Evolutionary conservation across 2,888 invertebrate genomes (phyloP).

Genomic region (Ganaspis brasiliensis): DNA sequence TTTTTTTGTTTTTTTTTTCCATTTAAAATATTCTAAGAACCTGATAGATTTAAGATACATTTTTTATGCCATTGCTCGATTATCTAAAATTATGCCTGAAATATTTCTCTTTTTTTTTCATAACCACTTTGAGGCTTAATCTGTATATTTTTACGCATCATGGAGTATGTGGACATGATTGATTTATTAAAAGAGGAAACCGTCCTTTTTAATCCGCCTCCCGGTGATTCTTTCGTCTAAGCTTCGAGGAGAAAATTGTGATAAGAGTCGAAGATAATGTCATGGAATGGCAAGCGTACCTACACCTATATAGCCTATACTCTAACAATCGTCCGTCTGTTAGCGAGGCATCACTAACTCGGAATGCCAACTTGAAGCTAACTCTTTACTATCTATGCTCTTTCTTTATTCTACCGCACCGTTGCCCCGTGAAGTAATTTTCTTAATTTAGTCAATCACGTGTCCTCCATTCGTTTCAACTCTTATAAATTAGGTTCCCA

Average conservation of each 20-base stretch:
- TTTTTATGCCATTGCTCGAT: too few relatives aligned
- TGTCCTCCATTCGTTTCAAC: neutral
- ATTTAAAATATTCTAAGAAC: too few relatives aligned
- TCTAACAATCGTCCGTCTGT: constrained; percentile 51
- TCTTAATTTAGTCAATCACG: constrained; percentile 32
- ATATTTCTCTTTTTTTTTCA: too few relatives aligned
- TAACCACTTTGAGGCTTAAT: too few relatives aligned
- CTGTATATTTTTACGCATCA: too few relatives aligned
- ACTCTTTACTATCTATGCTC: constrained; percentile 9
- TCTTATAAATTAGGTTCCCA: too few relatives aligned
- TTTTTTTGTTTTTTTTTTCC: too few relatives aligned
- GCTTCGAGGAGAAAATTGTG: constrained; percentile 29
- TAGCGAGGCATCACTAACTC: constrained; percentile 48
- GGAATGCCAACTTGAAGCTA: constrained; percentile 21
- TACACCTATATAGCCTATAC: constrained; percentile 19
- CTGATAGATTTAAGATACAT: too few relatives aligned
- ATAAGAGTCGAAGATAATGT: constrained; percentile 54
- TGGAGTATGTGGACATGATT: neutral
- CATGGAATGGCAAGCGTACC: constrained; percentile 49
- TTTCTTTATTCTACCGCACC: constrained; percentile 8
- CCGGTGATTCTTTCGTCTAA: neutral
- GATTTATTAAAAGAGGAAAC: constrained; percentile 4
- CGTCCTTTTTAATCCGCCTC: constrained; percentile 16
- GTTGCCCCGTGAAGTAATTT: neutral
- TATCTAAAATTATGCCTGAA: too few relatives aligned